phyloP scores from a whole-genome alignment of 2,888 invertebrate species.

The Unio pictorum region DNA sequence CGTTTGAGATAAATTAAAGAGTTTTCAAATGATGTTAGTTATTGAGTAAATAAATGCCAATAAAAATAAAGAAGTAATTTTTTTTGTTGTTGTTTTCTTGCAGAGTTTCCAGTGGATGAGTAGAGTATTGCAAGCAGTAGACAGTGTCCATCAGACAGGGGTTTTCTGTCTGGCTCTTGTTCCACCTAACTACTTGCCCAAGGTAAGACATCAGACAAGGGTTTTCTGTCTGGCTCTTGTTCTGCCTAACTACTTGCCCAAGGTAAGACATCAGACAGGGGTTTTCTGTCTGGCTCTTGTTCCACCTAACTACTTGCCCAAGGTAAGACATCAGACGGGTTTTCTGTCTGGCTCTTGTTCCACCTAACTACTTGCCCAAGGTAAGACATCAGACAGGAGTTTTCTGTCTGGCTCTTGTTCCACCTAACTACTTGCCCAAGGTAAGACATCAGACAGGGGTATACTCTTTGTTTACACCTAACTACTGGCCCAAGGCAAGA shows the following conservation, averaged over 20 bases:
- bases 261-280: constrained; percentile 74
- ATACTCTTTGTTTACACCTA: no score
- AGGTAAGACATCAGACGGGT: constrained; percentile 76
- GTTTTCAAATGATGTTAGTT: background rate
- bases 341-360: no score
- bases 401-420: no score
- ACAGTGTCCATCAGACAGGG: constrained; percentile 99
- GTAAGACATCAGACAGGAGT: no score
- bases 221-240: no score
- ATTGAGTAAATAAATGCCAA: no score
- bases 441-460: no score
- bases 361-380: no score
- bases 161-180: constrained; percentile 98
- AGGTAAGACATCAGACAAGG: constrained; percentile 76
- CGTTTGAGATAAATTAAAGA: no score
- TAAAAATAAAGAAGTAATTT: background rate
- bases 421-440: no score
- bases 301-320: constrained; percentile 97
- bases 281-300: constrained; percentile 98
- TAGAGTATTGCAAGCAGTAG: constrained; percentile 97
- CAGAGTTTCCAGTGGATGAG: constrained; percentile 99
- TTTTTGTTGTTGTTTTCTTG: constrained; percentile 49
- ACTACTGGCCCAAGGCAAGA: no score
- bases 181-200: constrained; percentile 97
- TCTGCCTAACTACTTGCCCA: background rate